Base-by-base conservation (phyloP, 2,888 invertebrate species). In the Chloroclystis v-ata region DNA sequence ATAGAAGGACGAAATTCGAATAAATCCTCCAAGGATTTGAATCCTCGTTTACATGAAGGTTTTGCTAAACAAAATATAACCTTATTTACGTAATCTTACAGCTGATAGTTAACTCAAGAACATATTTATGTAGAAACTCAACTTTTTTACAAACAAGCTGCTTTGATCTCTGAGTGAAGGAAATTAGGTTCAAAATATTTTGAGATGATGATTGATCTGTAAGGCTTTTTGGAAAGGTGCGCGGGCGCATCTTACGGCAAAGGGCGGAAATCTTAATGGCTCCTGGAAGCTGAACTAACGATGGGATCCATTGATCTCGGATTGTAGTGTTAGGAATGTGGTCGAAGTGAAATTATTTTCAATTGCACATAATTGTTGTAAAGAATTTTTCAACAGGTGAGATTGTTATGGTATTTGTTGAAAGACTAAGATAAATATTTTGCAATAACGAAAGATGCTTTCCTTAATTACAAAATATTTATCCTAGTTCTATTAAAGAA, bases 191-290 rank as follows among this genome's bases (percentile, higher is more conserved):
- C 12, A 62, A 60, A 62, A 52, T 69, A 7, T 30, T 11, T 39
- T 46, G 41, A 16, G 3, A 9, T 7, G 7, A 28, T 1, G 12
- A 32, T 49, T 40, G 46, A 39, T 58, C 63, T 42, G 58, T 69
- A 55, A 10, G 67, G 37, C 61, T 47, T 72, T 76, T 67, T 45
- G 41, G 49, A 57, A 43, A 14, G 13, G 43, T 56, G 59, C 56
- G 59, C 47, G 35, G 42, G 44, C 54, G 59, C 59, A 59, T 59
- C 56, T 75, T 67, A 72, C 70, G 69, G 69, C 66, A 65, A 67
- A 81, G 80, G 78, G 73, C 86, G 87, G 87, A 87, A 85, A 86
- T 83, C 85, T 83, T 87, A 86, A 87, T 87, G 84, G 85, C 75
- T 79, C 82, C 82, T 80, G 82, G 81, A 82, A 76, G 81, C 75